Percentiles rank a stretch among this genome's conserved stretches.
phyloP scores from a whole-genome alignment of 2,797 vertebrate species.

The Myoxocephalus aenaeus region DNA sequence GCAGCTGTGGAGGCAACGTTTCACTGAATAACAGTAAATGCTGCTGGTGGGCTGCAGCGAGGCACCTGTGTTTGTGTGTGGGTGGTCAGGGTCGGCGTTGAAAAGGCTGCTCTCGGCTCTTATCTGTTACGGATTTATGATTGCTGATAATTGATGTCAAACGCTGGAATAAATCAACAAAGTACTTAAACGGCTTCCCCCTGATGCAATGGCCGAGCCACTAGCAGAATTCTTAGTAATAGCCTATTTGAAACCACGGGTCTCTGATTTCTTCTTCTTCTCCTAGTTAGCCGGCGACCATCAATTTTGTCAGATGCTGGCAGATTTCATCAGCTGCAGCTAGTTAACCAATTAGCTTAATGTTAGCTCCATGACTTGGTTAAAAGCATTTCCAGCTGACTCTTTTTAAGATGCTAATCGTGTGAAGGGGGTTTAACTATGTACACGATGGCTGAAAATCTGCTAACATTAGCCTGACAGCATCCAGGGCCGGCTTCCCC shows the following conservation, averaged over 20 bases:
- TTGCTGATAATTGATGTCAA: not conserved
- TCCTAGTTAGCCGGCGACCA: not conserved
- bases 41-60: slow-evolving; percentile 51
- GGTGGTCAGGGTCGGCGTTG: slow-evolving; percentile 51
- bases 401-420: slow-evolving; percentile 1
- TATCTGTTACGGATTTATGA: slow-evolving; percentile 22
- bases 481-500: not conserved
- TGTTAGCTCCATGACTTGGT: slow-evolving; percentile 3
- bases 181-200: not conserved
- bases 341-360: slow-evolving; percentile 6
- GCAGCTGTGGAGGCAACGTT: slow-evolving; percentile 60
- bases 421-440: not conserved
- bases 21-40: slow-evolving; percentile 52
- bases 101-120: slow-evolving; percentile 17
- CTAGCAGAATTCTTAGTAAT: not conserved
- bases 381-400: not conserved
- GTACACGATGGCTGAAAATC: not conserved
- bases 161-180: not conserved
- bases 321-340: slow-evolving; percentile 1
- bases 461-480: not conserved
- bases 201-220: not conserved
- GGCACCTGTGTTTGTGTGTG: slow-evolving; percentile 68
- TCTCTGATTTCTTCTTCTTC: not conserved
- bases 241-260: not conserved
- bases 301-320: not conserved